Percentiles rank a stretch among this genome's conserved stretches.
Conservation (phyloP, 1,140 invertebrate genomes). For the Pararge aegeria region DNA sequence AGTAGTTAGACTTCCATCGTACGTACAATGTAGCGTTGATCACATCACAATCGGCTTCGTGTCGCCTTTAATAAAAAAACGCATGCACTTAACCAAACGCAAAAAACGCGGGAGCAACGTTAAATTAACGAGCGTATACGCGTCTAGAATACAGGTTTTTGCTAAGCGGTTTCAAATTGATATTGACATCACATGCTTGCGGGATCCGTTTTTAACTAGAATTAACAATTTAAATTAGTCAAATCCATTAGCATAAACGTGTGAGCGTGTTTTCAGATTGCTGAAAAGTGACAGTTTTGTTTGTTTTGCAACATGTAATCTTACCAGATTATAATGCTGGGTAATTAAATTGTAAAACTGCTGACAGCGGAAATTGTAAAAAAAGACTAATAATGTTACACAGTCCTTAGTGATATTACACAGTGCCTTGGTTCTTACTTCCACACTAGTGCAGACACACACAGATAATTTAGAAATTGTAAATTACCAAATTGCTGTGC, state of each 20-base stretch:
- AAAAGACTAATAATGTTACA: no score
- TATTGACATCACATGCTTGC: slow-evolving; percentile 19
- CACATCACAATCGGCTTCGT: not conserved
- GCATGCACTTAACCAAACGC: not conserved
- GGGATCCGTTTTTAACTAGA: not conserved
- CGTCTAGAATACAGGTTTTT: slow-evolving; percentile 13
- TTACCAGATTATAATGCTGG: no score
- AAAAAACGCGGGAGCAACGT: slow-evolving; percentile 20
- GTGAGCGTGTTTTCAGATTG: not conserved
- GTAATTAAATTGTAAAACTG: no score
- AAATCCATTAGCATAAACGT: not conserved
- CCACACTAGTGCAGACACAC: no score
- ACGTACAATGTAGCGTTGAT: not conserved
- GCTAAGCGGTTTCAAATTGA: slow-evolving; percentile 25
- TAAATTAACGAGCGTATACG: slow-evolving; percentile 22
- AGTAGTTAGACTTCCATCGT: not conserved
- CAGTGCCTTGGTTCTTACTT: no score
- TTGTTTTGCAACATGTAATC: not conserved
- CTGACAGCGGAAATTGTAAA: no score
- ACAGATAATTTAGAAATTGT: no score
- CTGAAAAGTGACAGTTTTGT: not conserved
- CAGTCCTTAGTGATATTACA: no score
- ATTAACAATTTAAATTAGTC: slow-evolving; percentile 15
- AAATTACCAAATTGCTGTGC: no score
- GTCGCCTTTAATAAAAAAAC: not conserved